phyloP scores from a whole-genome alignment of 2,888 invertebrate genomes.

The Drosophila niveifrons region DNA sequence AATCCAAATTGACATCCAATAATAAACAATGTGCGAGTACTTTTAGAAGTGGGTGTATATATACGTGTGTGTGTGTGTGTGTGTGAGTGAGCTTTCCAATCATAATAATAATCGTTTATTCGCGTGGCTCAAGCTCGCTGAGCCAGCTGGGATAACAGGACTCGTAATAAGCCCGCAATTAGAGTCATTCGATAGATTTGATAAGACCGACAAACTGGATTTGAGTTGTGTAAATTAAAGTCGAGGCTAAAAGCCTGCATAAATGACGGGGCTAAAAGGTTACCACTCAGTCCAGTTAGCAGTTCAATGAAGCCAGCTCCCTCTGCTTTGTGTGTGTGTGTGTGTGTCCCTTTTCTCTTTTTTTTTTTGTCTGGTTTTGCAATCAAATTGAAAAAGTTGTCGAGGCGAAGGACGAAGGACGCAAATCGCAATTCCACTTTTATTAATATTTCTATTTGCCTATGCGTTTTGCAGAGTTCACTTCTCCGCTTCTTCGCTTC shows the following conservation, averaged over 20 bases:
- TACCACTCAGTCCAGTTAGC: not conserved
- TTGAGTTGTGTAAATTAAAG: constrained; percentile 48
- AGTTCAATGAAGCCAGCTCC: no score
- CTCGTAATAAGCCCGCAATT: constrained; percentile 71
- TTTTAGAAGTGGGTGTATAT: not conserved
- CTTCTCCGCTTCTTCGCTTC: not conserved
- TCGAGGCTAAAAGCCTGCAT: constrained; percentile 26
- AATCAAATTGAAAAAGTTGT: constrained; percentile 63
- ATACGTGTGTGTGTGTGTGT: constrained; percentile 6
- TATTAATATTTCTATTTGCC: constrained; percentile 80
- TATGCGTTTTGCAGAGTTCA: constrained; percentile 51
- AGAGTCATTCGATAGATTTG: constrained; percentile 68
- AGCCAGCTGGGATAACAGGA: constrained; percentile 34
- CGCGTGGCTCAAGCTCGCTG: constrained; percentile 54
- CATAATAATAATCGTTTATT: constrained; percentile 66
- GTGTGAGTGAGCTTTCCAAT: constrained; percentile 29
- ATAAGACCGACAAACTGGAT: constrained; percentile 44
- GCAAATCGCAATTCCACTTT: constrained; percentile 74
- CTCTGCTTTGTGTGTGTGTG: not conserved
- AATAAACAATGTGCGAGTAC: constrained; percentile 23
- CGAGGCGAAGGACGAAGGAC: constrained; percentile 59
- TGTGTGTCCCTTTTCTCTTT: not conserved
- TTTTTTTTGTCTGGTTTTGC: constrained; percentile 25
- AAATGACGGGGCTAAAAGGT: constrained; percentile 6
- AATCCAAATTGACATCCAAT: constrained; percentile 20